Base-by-base conservation (phyloP, 2,797 vertebrate genomes). In the Pantherophis alleghaniensis region DNA sequence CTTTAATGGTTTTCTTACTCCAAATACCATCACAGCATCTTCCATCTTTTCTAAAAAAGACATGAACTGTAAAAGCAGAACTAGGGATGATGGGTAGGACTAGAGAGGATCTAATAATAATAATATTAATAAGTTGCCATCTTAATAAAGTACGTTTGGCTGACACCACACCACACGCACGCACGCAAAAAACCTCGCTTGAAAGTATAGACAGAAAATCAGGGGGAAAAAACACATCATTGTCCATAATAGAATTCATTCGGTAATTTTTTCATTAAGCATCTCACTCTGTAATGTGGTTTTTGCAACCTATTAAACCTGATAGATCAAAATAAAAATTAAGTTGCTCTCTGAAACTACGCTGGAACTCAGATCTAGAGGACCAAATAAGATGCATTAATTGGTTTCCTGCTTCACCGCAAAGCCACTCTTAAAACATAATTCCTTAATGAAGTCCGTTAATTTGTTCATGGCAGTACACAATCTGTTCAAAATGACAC, bases 371-470 rank as follows among this genome's bases (percentile, higher is more conserved):
- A 97, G 95, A 97, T 97, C 94, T 96, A 97, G 87, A 91, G 96
- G 97, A 97, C 96, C 95, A 97, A 98, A 98, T 97, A 97, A 97
- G 96, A 97, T 95, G 93, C 97, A 98, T 98, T 97, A 98, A 98
- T 98, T 98, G 98, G 97, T 97, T 97, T 97, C 96, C 96, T 97
- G 97, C 97, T 97, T 97, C 97, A 97, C 96, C 94, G 96, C 97
- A 98, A 98, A 98, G 97, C 97, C 96, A 96, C 97, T 98, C 97
- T 98, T 98, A 98, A 98, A 98, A 98, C 96, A 97, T 98, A 98
- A 98, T 98, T 98, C 97, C 97, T 98, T 98, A 98, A 98, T 98
- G 98, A 98, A 98, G 97, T 98, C 97, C 95, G 97, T 98, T 98
- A 98, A 98, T 98, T 98, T 98, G 98, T 98, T 98, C 98, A 96